Evolutionary conservation across 2,888 invertebrate genomes (phyloP), one percentile per base, ranked within the genome.

Genomic region (Eretmocerus hayati): DNA sequence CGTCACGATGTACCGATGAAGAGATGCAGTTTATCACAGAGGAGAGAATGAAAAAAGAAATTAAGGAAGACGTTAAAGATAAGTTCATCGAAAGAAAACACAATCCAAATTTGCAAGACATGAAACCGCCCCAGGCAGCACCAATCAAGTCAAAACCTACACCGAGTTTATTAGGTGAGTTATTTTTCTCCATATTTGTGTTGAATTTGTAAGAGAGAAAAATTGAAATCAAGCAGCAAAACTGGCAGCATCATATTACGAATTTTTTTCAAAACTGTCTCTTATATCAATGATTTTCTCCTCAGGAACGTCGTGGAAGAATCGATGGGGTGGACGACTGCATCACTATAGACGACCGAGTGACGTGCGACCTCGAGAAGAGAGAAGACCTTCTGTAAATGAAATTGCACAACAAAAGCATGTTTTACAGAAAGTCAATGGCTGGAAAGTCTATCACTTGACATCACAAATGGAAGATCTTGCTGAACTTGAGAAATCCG

Each of bases 361-460:
- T 1, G 95, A 96, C 73, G 90, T 96, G 11, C 85, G 87, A 62
- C 84, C 88, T 0, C 85, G 87, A 59, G 90, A 93, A 59, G 94
- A 94, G 69, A 80, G 90, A 54, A 79, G 88, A 52, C 84, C 90
- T 1, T 84, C 85, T 2, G 86, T 95, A 35, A 85, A 86, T 64
- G 92, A 94, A 73, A 77, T 95, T 61, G 90, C 94, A 23, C 87
- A 87, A 72, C 92, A 92, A 71, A 84, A 84, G 56, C 84, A 89
- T 65, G 87, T 93, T 43, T 75, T 87, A 56, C 86, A 90, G 63
- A 90, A 89, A 73, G 83, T 91, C 16, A 89, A 90, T 59, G 95
- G 95, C 1, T 95, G 95, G 95, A 95, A 94, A 75, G 81, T 95
- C 52, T 85, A 89, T 75, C 92, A 93, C 69, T 79, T 95, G 59